Evolutionary conservation across 2,888 invertebrate genomes (phyloP).

Genomic region (Nemurella pictetii): DNA sequence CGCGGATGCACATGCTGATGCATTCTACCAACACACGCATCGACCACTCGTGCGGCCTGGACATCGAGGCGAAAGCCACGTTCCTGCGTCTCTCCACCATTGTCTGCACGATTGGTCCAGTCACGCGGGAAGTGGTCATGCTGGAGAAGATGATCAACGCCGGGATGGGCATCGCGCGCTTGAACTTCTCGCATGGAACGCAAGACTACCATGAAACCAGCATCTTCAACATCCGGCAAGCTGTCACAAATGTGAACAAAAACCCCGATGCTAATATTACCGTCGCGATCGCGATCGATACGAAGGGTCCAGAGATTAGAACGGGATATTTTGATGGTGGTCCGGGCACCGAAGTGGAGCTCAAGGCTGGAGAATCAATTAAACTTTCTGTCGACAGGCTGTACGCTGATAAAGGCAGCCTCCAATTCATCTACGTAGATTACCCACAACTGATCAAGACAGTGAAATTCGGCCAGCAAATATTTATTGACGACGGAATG

Average conservation of each 20-base stretch:
- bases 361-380: constrained; percentile 56
- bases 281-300: constrained; percentile 64
- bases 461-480: constrained; percentile 53
- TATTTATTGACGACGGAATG: constrained; percentile 65
- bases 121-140: not conserved
- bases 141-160: constrained; percentile 56
- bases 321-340: constrained; percentile 57
- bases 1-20: constrained; percentile 2
- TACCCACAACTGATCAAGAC: constrained; percentile 63
- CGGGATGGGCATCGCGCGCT: constrained; percentile 63
- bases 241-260: constrained; percentile 51
- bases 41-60: not conserved
- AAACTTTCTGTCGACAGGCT: constrained; percentile 57
- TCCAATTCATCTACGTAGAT: constrained; percentile 58
- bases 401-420: constrained; percentile 56
- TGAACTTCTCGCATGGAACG: constrained; percentile 61
- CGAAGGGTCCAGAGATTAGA: constrained; percentile 66
- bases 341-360: constrained; percentile 55
- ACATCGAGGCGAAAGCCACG: not conserved
- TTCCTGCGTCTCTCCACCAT: not conserved
- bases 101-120: constrained; percentile 27
- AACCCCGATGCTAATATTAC: constrained; percentile 49
- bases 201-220: constrained; percentile 61
- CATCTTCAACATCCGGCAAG: constrained; percentile 58
- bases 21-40: not conserved